Evolutionary conservation across 2,888 invertebrate species (phyloP).

Genomic region (Coenonympha arcania): DNA sequence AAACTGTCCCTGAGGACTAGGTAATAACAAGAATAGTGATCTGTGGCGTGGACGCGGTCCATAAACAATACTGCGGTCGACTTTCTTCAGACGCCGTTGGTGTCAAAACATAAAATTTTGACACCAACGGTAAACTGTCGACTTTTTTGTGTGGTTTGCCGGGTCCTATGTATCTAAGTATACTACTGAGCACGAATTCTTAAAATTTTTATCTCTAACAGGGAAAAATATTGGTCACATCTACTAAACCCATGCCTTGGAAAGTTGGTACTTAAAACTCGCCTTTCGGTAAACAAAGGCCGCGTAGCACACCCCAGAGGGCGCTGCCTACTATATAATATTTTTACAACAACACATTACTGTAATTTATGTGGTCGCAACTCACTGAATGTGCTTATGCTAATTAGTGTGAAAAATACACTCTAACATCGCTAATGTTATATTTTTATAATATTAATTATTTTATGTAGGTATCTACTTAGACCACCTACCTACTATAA

Average conservation of each 20-base stretch:
- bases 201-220: neutral
- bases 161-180: no score
- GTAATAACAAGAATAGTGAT: no score
- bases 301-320: slow-evolving; percentile 24
- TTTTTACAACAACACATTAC: slow-evolving; percentile 61
- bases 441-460: slow-evolving; percentile 1
- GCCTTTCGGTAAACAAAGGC: slow-evolving; percentile 12
- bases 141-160: no score
- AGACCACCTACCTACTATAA: no score
- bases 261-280: neutral
- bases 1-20: no score
- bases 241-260: neutral
- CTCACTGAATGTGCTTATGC: slow-evolving; percentile 59
- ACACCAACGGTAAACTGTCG: no score
- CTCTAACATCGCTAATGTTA: slow-evolving; percentile 18
- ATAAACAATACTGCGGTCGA: no score
- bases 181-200: no score
- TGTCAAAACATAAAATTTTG: no score
- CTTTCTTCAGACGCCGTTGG: no score
- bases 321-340: slow-evolving; percentile 40
- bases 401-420: slow-evolving; percentile 53
- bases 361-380: slow-evolving; percentile 54
- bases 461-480: no score
- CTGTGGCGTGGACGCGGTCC: no score
- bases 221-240: neutral